A percentile compares a stretch with the other conserved stretches of the same genome.
phyloP scores from a whole-genome alignment of 64 coral and sea anemone species.

The Stylophora pistillata region DNA sequence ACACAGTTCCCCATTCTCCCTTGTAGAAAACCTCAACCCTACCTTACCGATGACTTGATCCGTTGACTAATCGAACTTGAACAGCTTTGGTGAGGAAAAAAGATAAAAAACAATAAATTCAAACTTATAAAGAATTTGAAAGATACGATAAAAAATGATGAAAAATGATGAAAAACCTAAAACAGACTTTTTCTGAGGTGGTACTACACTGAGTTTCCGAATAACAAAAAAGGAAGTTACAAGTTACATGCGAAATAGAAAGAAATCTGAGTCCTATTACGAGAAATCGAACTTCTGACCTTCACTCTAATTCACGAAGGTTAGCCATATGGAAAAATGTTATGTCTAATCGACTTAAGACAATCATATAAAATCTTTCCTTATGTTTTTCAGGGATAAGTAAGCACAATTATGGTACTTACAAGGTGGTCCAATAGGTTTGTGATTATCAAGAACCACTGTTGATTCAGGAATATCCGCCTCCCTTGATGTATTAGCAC shows the following conservation, averaged over 20 bases:
- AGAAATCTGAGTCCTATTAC: too few species aligned
- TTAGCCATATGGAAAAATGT: too few species aligned
- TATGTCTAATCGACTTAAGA: too few species aligned
- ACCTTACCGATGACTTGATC: slow-evolving; percentile 35
- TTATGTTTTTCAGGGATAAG: background rate
- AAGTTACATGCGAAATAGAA: too few species aligned
- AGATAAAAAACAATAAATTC: background rate
- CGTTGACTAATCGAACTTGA: slow-evolving; percentile 43
- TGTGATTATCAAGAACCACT: background rate
- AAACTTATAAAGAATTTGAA: background rate
- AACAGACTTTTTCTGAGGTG: too few species aligned
- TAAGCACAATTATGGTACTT: background rate
- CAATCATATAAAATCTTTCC: too few species aligned
- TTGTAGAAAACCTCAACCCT: slow-evolving; percentile 57
- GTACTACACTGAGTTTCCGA: too few species aligned
- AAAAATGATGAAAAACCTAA: too few species aligned
- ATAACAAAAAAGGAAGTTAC: too few species aligned
- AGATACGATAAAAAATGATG: too few species aligned
- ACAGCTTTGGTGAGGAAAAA: slow-evolving; percentile 18
- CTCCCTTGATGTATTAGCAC: slow-evolving; percentile 6
- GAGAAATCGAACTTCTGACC: too few species aligned
- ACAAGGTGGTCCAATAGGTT: background rate
- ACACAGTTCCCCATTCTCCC: slow-evolving; percentile 62
- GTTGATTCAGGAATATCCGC: background rate
- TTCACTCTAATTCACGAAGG: too few species aligned